phyloP scores from a whole-genome alignment of 2,797 vertebrate genomes.

The Spatula clypeata region DNA sequence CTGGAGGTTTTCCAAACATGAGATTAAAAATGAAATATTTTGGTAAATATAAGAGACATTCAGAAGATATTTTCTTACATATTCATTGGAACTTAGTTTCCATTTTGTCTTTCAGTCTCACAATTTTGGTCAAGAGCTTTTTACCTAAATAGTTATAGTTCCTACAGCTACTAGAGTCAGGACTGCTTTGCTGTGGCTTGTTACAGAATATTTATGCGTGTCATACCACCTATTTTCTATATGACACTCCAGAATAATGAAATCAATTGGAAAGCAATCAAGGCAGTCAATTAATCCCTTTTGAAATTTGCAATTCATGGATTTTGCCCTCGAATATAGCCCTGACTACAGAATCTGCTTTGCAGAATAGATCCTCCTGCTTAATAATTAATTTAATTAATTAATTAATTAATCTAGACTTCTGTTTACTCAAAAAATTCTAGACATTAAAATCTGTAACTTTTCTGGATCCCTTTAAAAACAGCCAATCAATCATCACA shows the following conservation, averaged over 20 bases:
- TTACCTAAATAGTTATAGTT: not conserved
- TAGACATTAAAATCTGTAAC: not conserved
- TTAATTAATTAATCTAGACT: not conserved
- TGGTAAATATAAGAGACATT: conserved; percentile 9
- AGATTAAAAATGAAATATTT: conserved; percentile 27
- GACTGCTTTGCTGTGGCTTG: not conserved
- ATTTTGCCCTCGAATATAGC: not conserved
- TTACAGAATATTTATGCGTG: not conserved
- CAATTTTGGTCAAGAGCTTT: not conserved
- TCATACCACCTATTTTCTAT: conserved; percentile 11
- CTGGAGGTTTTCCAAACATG: conserved; percentile 28
- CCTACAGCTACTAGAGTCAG: not conserved
- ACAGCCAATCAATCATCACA: not conserved
- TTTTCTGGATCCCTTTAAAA: conserved; percentile 14
- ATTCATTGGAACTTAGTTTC: not conserved
- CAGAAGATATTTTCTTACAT: conserved; percentile 23
- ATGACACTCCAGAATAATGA: not conserved
- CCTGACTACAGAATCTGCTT: not conserved
- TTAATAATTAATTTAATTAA: no score
- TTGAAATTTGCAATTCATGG: not conserved
- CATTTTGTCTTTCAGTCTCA: conserved; percentile 2
- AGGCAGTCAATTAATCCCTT: not conserved
- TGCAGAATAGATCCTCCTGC: not conserved
- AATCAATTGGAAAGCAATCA: conserved; percentile 38
- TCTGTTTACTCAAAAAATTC: not conserved